A percentile compares a stretch with the other conserved stretches of the same genome.
Conservation (phyloP, 2,888 invertebrate species). For the Pharmacophagus antenor region DNA sequence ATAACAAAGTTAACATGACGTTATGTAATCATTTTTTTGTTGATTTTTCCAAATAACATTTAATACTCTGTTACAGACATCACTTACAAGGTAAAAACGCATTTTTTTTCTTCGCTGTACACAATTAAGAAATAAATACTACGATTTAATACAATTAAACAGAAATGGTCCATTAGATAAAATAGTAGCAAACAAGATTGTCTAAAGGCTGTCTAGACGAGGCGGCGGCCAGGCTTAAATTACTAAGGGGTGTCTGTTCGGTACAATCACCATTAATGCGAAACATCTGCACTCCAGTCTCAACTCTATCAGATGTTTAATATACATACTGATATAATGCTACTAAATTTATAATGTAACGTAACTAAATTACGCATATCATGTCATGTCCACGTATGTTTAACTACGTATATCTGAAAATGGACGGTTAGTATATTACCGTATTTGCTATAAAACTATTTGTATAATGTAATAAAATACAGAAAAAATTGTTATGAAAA, state of each 20-base stretch:
- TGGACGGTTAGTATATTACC: no score
- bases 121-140: neutral
- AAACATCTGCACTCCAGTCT: conserved; percentile 26
- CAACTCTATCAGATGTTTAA: neutral
- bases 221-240: conserved; percentile 21
- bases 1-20: no score
- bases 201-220: conserved; percentile 28
- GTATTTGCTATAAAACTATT: no score
- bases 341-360: no score
- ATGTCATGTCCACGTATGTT: no score
- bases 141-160: conserved; percentile 3
- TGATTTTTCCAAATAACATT: no score
- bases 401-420: no score
- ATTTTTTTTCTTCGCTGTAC: neutral
- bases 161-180: conserved; percentile 18
- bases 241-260: conserved; percentile 28
- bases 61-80: no score
- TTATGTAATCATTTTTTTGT: no score
- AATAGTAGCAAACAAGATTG: conserved; percentile 19
- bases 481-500: no score
- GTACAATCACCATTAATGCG: conserved; percentile 16
- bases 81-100: neutral
- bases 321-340: neutral
- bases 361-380: no score
- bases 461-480: no score